These are phyloP conservation scores for Sciurus carolinensis DNA, from an alignment of 2,797 vertebrate species.

Conservation along the genomic window DNA sequence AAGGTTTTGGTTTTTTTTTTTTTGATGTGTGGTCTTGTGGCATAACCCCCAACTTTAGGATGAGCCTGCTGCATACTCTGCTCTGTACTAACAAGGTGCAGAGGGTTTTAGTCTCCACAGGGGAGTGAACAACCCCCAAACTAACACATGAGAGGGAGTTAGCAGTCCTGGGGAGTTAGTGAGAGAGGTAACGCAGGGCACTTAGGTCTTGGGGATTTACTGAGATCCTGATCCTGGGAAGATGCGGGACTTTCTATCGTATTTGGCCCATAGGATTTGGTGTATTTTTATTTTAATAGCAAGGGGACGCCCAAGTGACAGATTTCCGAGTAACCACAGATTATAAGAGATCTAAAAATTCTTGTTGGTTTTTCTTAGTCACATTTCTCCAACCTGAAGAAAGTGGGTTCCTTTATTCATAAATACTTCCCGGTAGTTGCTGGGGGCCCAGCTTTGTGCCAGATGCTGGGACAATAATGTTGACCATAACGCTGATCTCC, in stretches of 20 bases:
- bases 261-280: neutral
- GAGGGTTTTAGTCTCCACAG: neutral
- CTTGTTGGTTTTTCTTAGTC: neutral
- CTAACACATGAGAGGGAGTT: neutral
- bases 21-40: neutral
- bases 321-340: neutral
- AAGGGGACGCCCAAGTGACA: neutral
- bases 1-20: neutral
- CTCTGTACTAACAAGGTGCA: neutral
- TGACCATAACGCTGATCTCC: neutral
- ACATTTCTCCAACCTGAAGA: neutral
- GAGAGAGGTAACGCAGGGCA: neutral
- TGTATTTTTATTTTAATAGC: slow-evolving; percentile 6
- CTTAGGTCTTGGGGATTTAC: neutral
- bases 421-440: neutral
- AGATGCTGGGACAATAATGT: neutral
- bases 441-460: neutral
- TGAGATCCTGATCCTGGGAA: neutral
- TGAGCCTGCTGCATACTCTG: neutral
- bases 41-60: neutral
- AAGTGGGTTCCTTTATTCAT: neutral
- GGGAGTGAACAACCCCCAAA: neutral
- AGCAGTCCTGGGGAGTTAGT: neutral
- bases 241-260: neutral
- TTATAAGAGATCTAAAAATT: neutral